A percentile compares a stretch with the other conserved stretches of the same genome.
phyloP scores from a whole-genome alignment of 2,888 invertebrate genomes.

The Balanococcus diminutus region DNA sequence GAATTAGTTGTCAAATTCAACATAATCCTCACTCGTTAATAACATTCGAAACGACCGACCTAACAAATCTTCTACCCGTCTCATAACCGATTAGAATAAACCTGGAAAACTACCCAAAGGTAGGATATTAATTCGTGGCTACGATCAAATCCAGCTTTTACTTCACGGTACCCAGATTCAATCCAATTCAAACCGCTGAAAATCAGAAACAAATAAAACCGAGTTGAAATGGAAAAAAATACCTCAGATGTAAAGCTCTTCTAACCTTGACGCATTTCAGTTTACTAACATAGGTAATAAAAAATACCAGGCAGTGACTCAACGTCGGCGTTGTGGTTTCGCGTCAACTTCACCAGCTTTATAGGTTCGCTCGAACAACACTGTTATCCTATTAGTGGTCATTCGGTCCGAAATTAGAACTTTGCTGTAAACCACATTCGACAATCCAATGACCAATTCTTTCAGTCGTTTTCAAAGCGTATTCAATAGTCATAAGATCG shows the following conservation, averaged over 20 bases:
- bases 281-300: not conserved
- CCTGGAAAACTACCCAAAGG: not conserved
- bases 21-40: not conserved
- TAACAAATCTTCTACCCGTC: not conserved
- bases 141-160: not conserved
- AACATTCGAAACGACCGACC: not conserved
- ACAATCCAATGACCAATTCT: not conserved
- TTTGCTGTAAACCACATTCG: conserved; percentile 11
- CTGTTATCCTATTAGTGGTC: conserved; percentile 29
- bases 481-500: not conserved
- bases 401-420: not conserved
- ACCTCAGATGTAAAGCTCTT: not conserved
- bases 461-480: not conserved
- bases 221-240: not conserved
- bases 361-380: conserved; percentile 16
- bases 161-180: not conserved
- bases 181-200: not conserved
- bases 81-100: not conserved
- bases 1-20: not conserved
- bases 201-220: not conserved
- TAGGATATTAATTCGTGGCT: not conserved
- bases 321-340: not conserved
- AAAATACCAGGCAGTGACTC: too few relatives aligned
- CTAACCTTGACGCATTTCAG: not conserved
- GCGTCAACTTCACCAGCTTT: conserved; percentile 7